Evolutionary conservation across 2,113 vertebrate species (phyloP).

Genomic region (Psittacara wagleri): DNA sequence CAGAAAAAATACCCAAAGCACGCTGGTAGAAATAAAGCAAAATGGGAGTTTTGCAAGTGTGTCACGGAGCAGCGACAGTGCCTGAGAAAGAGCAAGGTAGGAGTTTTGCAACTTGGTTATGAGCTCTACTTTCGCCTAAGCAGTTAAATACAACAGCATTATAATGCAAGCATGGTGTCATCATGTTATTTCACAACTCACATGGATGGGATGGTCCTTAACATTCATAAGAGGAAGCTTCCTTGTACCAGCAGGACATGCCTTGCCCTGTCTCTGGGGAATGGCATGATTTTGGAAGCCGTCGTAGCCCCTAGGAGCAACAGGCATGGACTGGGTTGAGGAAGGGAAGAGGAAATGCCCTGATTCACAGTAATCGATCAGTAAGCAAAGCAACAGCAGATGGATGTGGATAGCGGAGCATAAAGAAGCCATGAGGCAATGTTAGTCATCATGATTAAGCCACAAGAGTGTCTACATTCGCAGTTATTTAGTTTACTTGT

Average conservation of each 20-base stretch:
- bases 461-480: background rate
- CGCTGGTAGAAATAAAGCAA: background rate
- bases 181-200: background rate
- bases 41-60: background rate
- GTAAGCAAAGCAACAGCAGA: conserved; percentile 29
- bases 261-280: background rate
- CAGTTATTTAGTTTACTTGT: conserved; percentile 23
- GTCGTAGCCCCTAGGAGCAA: background rate
- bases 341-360: background rate
- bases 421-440: conserved; percentile 12
- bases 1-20: background rate
- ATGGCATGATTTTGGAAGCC: background rate
- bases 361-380: background rate
- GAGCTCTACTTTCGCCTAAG: background rate
- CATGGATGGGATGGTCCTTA: background rate
- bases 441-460: conserved; percentile 41
- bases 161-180: background rate
- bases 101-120: background rate
- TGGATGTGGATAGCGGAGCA: background rate
- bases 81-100: background rate
- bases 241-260: background rate
- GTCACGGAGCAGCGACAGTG: fast-evolving
- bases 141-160: background rate
- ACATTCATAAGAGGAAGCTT: background rate
- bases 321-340: background rate